Evolutionary conservation across 2,888 invertebrate species (phyloP).

Genomic region (Encarsia formosa): DNA sequence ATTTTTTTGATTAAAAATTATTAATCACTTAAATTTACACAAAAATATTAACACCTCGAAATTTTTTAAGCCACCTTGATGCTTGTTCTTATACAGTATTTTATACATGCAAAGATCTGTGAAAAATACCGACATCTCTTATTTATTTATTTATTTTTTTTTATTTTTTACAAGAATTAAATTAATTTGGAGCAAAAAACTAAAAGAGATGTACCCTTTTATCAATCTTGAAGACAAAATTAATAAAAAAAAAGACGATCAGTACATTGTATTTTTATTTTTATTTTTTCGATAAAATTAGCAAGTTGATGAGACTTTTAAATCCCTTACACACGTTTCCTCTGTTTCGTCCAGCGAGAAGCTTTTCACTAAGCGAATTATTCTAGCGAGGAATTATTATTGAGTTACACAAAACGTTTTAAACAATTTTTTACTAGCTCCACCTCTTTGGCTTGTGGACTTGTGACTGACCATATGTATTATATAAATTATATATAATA

Average conservation of each 20-base stretch:
- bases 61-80: too few relatives aligned
- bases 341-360: constrained; percentile 28
- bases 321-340: constrained; percentile 7
- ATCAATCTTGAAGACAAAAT: constrained; percentile 15
- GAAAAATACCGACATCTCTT: constrained; percentile 26
- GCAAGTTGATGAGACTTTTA: too few relatives aligned
- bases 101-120: constrained; percentile 18
- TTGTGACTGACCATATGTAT: constrained; percentile 44
- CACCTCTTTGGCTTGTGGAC: constrained; percentile 51
- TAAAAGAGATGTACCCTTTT: constrained; percentile 20
- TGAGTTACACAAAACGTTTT: constrained; percentile 34
- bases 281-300: constrained; percentile 15
- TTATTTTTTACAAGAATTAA: constrained; percentile 3
- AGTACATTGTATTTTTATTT: constrained; percentile 11
- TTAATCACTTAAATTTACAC: neutral
- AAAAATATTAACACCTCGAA: neutral
- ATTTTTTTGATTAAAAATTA: too few relatives aligned
- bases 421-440: constrained; percentile 44
- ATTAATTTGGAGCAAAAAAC: constrained; percentile 10
- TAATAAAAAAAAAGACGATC: constrained; percentile 20
- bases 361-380: constrained; percentile 29
- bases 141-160: constrained; percentile 21
- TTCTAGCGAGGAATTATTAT: constrained; percentile 35
- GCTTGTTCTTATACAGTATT: too few relatives aligned
- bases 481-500: constrained; percentile 36